Conservation (phyloP, 2,113 vertebrate species). For the Cinclus cinclus region DNA sequence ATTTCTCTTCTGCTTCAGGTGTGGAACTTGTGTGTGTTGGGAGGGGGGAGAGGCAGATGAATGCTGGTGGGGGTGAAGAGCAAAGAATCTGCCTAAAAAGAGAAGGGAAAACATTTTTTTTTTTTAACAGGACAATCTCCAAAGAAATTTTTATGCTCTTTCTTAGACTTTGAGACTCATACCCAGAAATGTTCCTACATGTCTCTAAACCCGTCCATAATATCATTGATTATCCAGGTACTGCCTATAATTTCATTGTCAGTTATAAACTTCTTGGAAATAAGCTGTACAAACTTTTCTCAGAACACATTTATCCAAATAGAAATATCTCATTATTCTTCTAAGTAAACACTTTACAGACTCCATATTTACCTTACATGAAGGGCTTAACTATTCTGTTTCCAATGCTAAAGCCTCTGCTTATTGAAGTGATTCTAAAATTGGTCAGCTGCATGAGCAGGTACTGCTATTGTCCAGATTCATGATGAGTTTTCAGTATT, state of each 20-base stretch:
- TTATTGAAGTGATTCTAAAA: background rate
- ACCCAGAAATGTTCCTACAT: background rate
- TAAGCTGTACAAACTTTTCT: background rate
- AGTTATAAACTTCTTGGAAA: background rate
- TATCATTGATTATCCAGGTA: background rate
- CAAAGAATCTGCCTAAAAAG: background rate
- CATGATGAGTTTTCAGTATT: background rate
- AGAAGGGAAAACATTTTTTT: background rate
- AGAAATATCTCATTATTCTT: background rate
- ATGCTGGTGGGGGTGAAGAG: background rate
- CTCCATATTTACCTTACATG: background rate
- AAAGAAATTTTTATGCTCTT: background rate
- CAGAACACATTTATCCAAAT: background rate
- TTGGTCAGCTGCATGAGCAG: background rate
- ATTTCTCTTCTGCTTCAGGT: constrained; percentile 24
- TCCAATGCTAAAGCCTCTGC: background rate
- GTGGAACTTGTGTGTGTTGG: background rate
- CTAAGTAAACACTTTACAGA: background rate
- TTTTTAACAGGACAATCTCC: background rate
- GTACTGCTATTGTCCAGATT: background rate
- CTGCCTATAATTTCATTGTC: background rate
- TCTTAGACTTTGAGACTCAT: background rate
- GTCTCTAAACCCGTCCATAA: background rate
- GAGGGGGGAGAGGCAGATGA: background rate
- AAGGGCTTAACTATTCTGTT: background rate